Base-by-base conservation (phyloP, 2,113 vertebrate genomes). In the Eleginops maclovinus region DNA sequence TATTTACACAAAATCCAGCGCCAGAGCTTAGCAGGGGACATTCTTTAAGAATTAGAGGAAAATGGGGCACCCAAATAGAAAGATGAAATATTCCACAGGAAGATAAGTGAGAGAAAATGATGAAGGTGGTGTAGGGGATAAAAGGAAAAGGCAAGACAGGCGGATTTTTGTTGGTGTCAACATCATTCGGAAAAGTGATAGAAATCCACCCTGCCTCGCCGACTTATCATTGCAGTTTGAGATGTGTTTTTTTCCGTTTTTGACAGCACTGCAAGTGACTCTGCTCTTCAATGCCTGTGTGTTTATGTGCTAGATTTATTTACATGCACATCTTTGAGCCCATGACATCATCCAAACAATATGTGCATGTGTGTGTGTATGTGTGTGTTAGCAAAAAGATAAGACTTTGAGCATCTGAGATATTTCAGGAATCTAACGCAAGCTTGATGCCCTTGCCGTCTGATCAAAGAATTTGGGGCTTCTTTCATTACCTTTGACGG, bases 401-500 rank as follows among this genome's bases (percentile, higher is more conserved):
- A 89, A 83, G 63, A 63, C 87, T 87, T 80, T 78, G 82, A 91
- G 87, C 80, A 77, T 81, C 78, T 80, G 69, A 83, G 72, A 89
- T 84, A 85, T 85, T 87, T 83, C 87, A 77, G 71, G 90, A 88
- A 91, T 84, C 85, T 83, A 89, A 89, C 68, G 63, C 78, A 40
- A 71, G 79, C 75, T 86, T 83, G 83, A 91, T 88, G 87, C 84
- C 86, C 89, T 89, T 65, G 83, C 85, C 16, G 71, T 56, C 80
- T 84, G 91, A 93, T 93, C 93, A 94, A 92, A 92, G 83, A 88
- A 86, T 72, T 84, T 3, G 71, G 56, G 61, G 84, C 82, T 82
- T 81, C 84, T 92, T 92, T 93, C 85, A 88, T 90, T 93, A 89
- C 71, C 82, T 89, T 86, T 86, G 86, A 91, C 87, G 60, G 84